A percentile compares a stretch with the other conserved stretches of the same genome.
These are phyloP conservation scores for Mesoligia furuncula DNA, from an alignment of 2,888 invertebrate species.

Conservation along the genomic window DNA sequence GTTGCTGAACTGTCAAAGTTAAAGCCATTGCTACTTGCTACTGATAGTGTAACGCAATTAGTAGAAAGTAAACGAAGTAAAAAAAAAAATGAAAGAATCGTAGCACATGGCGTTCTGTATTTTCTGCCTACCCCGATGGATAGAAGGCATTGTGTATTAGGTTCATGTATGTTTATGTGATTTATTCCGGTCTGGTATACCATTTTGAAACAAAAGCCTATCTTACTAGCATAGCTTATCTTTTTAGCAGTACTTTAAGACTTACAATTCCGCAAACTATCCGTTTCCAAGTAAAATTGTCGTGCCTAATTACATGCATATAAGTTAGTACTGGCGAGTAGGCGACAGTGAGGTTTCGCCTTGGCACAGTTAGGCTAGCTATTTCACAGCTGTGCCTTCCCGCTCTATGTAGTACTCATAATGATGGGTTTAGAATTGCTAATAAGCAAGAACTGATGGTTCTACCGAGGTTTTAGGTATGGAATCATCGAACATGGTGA, in stretches of 20 bases:
- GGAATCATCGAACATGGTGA: conserved; percentile 10
- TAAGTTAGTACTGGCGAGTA: conserved; percentile 60
- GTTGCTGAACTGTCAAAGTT: too few species aligned
- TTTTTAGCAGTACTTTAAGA: background rate
- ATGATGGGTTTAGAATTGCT: conserved; percentile 55
- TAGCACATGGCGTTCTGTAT: too few species aligned
- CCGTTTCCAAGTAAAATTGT: conserved; percentile 45
- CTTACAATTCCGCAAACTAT: conserved; percentile 11
- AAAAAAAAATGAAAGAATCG: background rate
- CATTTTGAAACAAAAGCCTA: background rate
- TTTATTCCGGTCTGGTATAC: too few species aligned
- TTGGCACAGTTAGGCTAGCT: conserved; percentile 74
- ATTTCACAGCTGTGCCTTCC: conserved; percentile 74
- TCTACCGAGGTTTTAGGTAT: background rate
- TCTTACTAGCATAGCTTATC: too few species aligned
- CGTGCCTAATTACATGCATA: conserved; percentile 55
- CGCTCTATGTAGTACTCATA: conserved; percentile 56
- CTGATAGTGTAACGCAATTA: too few species aligned
- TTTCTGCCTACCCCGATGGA: background rate
- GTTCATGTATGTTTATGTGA: background rate
- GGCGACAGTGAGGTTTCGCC: conserved; percentile 69
- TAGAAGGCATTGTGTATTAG: background rate
- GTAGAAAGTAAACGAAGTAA: background rate
- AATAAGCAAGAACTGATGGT: conserved; percentile 35
- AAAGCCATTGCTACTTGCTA: too few species aligned